Percentiles rank a stretch among this genome's conserved stretches.
Conservation (phyloP, 2,113 vertebrate genomes). For the Hydrolagus affinis region DNA sequence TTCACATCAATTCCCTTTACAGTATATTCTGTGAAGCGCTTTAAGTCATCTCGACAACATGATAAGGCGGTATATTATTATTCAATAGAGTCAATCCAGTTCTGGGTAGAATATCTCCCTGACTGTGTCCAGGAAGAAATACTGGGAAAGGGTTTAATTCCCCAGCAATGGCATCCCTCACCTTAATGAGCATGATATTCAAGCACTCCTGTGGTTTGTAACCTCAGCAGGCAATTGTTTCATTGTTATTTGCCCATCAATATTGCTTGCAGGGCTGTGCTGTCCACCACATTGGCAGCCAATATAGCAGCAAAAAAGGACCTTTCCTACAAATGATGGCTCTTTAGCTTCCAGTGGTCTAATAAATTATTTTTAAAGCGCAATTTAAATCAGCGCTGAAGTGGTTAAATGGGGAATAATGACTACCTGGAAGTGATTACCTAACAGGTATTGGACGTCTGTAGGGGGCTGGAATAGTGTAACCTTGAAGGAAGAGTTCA, state of each 20-base stretch:
- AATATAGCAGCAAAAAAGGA: not conserved
- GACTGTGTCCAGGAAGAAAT: not conserved
- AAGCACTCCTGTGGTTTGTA: not conserved
- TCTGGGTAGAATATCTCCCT: too few relatives aligned
- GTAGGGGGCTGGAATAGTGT: not conserved
- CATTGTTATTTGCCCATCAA: slow-evolving; percentile 14
- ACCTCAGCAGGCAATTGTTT: slow-evolving; percentile 19
- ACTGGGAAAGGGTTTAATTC: not conserved
- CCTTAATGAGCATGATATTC: slow-evolving; percentile 5
- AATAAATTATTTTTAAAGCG: not conserved
- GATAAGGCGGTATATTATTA: too few relatives aligned
- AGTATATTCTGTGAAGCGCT: too few relatives aligned
- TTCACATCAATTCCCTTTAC: too few relatives aligned
- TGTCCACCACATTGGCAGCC: not conserved
- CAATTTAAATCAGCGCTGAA: slow-evolving; percentile 12
- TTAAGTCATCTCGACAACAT: too few relatives aligned
- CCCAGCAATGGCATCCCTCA: slow-evolving; percentile 1
- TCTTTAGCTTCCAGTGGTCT: not conserved
- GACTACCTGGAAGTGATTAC: not conserved
- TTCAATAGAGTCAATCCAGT: too few relatives aligned
- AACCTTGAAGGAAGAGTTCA: not conserved
- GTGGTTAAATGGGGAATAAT: not conserved
- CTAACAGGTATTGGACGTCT: not conserved
- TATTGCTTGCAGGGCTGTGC: not conserved
- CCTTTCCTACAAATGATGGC: slow-evolving; percentile 9